Percentiles rank a stretch among this genome's conserved stretches.
These are phyloP conservation scores for Epistrophella euchroma DNA, from an alignment of 2,888 invertebrate genomes.

Conservation along the genomic window DNA sequence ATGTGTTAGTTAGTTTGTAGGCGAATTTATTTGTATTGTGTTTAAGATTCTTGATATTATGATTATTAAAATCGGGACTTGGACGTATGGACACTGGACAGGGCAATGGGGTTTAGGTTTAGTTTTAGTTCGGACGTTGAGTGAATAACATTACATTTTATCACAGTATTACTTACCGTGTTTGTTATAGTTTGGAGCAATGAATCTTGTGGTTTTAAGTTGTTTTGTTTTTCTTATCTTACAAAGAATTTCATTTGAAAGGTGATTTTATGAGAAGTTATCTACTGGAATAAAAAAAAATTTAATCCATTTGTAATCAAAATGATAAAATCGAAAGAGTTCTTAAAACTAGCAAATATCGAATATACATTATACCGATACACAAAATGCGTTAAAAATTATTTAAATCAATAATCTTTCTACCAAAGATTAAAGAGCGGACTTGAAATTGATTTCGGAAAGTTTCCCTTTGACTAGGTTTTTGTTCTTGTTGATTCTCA, in stretches of 20 bases:
- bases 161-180: not conserved
- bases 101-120: constrained; percentile 5
- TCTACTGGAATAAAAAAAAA: not conserved
- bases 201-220: constrained; percentile 16
- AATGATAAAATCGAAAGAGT: not conserved
- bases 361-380: no score
- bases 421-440: no score
- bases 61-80: not conserved
- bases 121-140: constrained; percentile 51
- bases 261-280: constrained; percentile 20
- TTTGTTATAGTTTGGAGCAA: constrained; percentile 1
- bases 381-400: no score
- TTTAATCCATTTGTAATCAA: not conserved
- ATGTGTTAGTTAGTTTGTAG: constrained; percentile 1
- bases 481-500: no score
- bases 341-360: no score
- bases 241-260: constrained; percentile 25
- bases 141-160: constrained; percentile 14
- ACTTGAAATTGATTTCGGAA: no score
- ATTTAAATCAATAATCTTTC: no score
- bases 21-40: constrained; percentile 19
- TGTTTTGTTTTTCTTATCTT: constrained; percentile 30
- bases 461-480: no score
- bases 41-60: constrained; percentile 37
- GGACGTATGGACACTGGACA: constrained; percentile 1